Conservation (phyloP, 2,797 vertebrate species). For the Percopsis omiscomaycus region DNA sequence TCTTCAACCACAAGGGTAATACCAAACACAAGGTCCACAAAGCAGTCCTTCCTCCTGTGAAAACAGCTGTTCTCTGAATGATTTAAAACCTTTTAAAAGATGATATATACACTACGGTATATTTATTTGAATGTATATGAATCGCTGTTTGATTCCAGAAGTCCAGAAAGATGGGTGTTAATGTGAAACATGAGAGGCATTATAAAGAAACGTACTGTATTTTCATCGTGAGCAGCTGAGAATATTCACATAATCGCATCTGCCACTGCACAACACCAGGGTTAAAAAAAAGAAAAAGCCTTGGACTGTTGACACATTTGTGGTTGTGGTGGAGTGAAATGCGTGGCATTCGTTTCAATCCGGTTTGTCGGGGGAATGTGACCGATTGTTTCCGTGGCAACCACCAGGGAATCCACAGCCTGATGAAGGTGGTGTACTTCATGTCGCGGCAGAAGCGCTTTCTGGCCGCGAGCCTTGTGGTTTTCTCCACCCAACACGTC, state of each 20-base stretch:
- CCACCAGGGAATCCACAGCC: slow-evolving; percentile 81
- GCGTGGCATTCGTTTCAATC: background rate
- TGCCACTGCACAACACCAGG: background rate
- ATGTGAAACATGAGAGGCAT: no score
- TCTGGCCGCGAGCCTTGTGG: slow-evolving; percentile 81
- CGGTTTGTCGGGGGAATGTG: background rate
- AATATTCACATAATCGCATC: background rate
- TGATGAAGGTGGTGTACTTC: slow-evolving; percentile 83
- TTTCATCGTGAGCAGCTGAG: background rate
- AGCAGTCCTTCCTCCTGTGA: no score
- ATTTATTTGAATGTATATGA: no score
- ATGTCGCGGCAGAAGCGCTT: slow-evolving; percentile 83
- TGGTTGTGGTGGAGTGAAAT: no score
- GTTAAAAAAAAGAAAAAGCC: background rate
- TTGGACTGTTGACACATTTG: no score
- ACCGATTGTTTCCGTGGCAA: slow-evolving; percentile 2
- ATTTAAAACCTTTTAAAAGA: no score
- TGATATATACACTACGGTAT: no score
- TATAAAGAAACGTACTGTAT: no score
- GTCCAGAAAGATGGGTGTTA: no score
- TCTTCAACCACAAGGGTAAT: no score
- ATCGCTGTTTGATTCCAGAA: no score
- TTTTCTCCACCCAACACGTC: slow-evolving; percentile 88
- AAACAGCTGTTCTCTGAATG: no score
- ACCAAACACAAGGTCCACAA: background rate